phyloP scores from a whole-genome alignment of 2,888 invertebrate genomes.

The Drosophila greeni region DNA sequence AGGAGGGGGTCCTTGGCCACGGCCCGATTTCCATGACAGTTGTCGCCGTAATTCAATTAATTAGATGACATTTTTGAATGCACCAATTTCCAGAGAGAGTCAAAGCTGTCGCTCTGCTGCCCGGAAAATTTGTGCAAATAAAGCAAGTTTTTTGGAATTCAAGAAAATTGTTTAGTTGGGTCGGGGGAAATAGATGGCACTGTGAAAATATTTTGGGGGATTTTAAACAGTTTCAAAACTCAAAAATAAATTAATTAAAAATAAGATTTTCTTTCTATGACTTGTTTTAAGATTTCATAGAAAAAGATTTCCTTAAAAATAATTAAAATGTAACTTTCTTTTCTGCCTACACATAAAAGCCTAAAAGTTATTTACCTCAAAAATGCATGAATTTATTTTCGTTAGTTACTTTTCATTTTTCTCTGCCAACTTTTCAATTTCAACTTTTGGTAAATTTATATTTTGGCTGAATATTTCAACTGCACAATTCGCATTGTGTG shows the following conservation, averaged over 20 bases:
- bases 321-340: neutral
- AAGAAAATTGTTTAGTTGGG: neutral
- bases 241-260: neutral
- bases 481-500: constrained; percentile 12
- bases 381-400: constrained; percentile 8
- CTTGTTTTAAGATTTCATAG: too few relatives aligned
- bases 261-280: neutral
- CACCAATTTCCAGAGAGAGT: constrained; percentile 24
- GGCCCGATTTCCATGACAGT: constrained; percentile 44
- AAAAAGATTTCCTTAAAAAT: too few relatives aligned
- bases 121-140: constrained; percentile 16
- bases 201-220: neutral
- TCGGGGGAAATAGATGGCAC: neutral
- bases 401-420: constrained; percentile 13
- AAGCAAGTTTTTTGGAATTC: constrained; percentile 16
- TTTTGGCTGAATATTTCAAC: constrained; percentile 4
- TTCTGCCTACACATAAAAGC: neutral
- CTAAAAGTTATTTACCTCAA: neutral
- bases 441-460: constrained; percentile 19
- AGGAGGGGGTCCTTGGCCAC: constrained; percentile 18
- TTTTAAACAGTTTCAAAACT: neutral
- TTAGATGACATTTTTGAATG: constrained; percentile 41
- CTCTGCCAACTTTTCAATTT: constrained; percentile 24
- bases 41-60: constrained; percentile 48
- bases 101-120: neutral